These are phyloP conservation scores for Perdita meconis DNA, from an alignment of 2,888 invertebrate genomes.

Conservation along the genomic window DNA sequence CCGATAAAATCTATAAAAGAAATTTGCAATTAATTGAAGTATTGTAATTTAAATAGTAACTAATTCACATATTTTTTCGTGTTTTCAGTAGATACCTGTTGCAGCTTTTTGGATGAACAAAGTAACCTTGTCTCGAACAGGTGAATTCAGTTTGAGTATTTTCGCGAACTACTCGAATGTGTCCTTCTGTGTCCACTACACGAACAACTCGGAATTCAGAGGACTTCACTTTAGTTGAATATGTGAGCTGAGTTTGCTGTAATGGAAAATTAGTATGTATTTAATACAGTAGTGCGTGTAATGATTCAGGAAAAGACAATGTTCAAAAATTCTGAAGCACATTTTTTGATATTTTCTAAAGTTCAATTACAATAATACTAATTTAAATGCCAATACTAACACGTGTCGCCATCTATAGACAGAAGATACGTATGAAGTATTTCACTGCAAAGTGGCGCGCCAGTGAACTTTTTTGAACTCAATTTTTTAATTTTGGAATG, in stretches of 20 bases:
- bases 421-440: too few species aligned
- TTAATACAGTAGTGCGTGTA: not conserved
- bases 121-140: constrained; percentile 91
- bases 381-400: not conserved
- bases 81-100: constrained; percentile 85
- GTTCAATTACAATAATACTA: not conserved
- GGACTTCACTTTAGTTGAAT: constrained; percentile 85
- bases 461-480: not conserved
- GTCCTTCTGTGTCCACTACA: constrained; percentile 90
- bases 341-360: not conserved
- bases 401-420: constrained; percentile 18
- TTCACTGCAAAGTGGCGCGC: constrained; percentile 1
- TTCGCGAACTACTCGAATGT: constrained; percentile 90
- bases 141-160: constrained; percentile 90
- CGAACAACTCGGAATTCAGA: constrained; percentile 91
- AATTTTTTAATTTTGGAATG: not conserved
- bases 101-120: constrained; percentile 91
- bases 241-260: constrained; percentile 84
- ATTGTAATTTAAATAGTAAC: not conserved
- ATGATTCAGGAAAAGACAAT: not conserved
- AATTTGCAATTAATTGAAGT: not conserved
- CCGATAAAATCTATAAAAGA: constrained; percentile 88
- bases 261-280: constrained; percentile 25
- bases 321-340: not conserved
- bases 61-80: not conserved